A percentile compares a stretch with the other conserved stretches of the same genome.
Evolutionary conservation across 2,888 invertebrate species (phyloP).

Genomic region (Pyrocoelia pectoralis): DNA sequence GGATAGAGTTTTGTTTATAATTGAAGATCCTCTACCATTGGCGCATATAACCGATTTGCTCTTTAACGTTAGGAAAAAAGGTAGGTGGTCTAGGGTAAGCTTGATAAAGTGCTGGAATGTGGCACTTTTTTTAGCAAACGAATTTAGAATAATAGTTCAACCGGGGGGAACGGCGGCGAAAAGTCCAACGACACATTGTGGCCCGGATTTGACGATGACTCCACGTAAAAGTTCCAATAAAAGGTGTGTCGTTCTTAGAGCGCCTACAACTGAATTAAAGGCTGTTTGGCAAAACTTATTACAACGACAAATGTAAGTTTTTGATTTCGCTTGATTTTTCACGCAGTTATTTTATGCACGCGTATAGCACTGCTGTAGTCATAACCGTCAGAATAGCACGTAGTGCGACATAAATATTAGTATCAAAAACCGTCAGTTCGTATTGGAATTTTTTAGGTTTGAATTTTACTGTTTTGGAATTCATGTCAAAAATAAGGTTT

Average conservation of each 20-base stretch:
- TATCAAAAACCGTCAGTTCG: no score
- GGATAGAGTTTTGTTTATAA: constrained; percentile 86
- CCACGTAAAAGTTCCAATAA: constrained; percentile 72
- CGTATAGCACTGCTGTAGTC: neutral
- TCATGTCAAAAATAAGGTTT: no score
- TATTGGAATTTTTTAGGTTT: no score
- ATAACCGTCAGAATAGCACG: no score
- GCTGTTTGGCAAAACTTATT: constrained; percentile 91
- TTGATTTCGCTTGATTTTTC: neutral
- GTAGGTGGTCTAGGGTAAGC: constrained; percentile 56
- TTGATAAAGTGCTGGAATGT: constrained; percentile 1
- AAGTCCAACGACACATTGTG: constrained; percentile 78
- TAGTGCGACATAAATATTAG: neutral
- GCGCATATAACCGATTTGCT: constrained; percentile 82
- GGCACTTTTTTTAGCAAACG: constrained; percentile 70
- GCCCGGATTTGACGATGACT: constrained; percentile 69
- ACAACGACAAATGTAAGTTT: constrained; percentile 84
- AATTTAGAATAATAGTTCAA: constrained; percentile 81
- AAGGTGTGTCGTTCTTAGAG: constrained; percentile 76
- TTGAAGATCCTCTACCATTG: constrained; percentile 84
- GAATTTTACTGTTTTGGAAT: no score
- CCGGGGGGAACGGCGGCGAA: constrained; percentile 70
- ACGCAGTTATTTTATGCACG: neutral
- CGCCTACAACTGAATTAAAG: constrained; percentile 84
- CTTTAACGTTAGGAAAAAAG: constrained; percentile 86